Evolutionary conservation across 2,797 vertebrate genomes (phyloP).

Genomic region (Enteromius afrohamiltoni): DNA sequence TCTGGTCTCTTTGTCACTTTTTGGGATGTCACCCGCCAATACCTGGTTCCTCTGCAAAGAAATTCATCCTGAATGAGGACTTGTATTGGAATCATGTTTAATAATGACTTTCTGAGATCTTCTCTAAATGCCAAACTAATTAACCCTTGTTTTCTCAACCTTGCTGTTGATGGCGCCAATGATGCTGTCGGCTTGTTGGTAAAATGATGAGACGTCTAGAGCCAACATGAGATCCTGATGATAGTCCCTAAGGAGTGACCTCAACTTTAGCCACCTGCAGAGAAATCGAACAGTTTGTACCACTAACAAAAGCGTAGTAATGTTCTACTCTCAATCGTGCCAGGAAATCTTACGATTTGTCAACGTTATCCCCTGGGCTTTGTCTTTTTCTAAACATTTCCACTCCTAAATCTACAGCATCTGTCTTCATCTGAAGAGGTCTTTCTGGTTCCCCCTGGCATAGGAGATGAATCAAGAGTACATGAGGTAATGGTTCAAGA

Average conservation of each 20-base stretch:
- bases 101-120: background rate
- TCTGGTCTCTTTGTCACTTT: constrained; percentile 65
- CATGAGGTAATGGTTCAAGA: background rate
- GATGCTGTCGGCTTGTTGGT: constrained; percentile 76
- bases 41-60: constrained; percentile 61
- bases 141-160: constrained; percentile 57
- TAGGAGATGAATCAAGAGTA: constrained; percentile 11
- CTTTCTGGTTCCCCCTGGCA: constrained; percentile 32
- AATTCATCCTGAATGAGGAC: background rate
- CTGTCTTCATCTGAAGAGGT: constrained; percentile 28
- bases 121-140: background rate
- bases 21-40: constrained; percentile 56
- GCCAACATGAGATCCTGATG: constrained; percentile 75
- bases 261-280: constrained; percentile 72
- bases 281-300: background rate
- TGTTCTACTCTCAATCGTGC: background rate
- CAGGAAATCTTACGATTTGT: constrained; percentile 43
- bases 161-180: constrained; percentile 67
- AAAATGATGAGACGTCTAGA: constrained; percentile 73
- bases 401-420: constrained; percentile 20
- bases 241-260: constrained; percentile 70
- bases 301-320: background rate
- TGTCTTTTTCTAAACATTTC: constrained; percentile 26
- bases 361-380: constrained; percentile 18
- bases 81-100: background rate